Conservation (phyloP, 1,140 invertebrate genomes). For the Holotrichia oblita region DNA sequence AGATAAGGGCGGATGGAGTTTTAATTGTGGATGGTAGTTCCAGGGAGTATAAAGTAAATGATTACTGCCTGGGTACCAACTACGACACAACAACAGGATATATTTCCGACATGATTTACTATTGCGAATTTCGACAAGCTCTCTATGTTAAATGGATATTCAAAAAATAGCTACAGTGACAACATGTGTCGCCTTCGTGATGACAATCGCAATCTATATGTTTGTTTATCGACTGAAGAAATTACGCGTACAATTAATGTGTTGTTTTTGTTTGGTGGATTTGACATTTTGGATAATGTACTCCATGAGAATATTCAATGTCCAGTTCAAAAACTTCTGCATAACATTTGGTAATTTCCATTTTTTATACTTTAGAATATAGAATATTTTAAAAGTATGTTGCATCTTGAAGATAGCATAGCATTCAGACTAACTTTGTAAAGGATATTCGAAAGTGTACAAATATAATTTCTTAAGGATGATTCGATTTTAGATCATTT, state of each 20-base stretch:
- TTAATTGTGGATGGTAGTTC: neutral
- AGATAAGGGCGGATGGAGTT: neutral
- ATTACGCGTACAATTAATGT: neutral
- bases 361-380: too few relatives aligned
- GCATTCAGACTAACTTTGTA: too few relatives aligned
- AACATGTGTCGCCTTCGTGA: neutral
- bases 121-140: neutral
- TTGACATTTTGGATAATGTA: too few relatives aligned
- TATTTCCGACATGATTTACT: neutral
- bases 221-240: neutral
- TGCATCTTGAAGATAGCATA: too few relatives aligned
- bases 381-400: too few relatives aligned
- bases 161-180: neutral
- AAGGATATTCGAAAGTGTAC: too few relatives aligned
- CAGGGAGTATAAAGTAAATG: neutral
- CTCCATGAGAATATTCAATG: neutral
- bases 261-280: too few relatives aligned
- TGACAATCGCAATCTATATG: neutral
- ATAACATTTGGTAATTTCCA: neutral
- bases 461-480: too few relatives aligned
- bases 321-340: neutral
- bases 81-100: neutral
- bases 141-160: neutral
- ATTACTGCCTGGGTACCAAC: neutral
- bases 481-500: too few relatives aligned